Conservation (phyloP, 2,888 invertebrate species). For the Heliothis peltigera region DNA sequence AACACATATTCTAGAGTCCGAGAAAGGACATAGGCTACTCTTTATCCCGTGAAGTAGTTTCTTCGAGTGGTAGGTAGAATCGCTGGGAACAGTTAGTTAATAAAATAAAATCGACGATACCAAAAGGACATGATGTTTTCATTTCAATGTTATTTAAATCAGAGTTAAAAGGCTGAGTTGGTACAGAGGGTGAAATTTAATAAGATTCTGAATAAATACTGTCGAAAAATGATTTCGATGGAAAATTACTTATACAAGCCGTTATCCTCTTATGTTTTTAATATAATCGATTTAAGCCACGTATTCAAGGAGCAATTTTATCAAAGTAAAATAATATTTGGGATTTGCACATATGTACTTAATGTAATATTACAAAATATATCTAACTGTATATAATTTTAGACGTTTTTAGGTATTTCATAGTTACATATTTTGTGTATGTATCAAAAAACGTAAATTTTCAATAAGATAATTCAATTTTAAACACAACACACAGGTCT, state of each 20-base stretch:
- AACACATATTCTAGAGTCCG: no score
- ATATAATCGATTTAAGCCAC: conserved; percentile 16
- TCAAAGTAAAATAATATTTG: background rate
- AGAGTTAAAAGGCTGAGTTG: background rate
- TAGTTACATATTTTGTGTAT: no score
- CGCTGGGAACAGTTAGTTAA: no score
- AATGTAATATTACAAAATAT: background rate
- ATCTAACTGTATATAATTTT: no score
- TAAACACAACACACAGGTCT: no score
- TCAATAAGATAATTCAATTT: no score
- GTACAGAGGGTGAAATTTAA: background rate
- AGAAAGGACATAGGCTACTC: no score
- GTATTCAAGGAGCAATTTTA: background rate
- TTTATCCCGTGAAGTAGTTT: no score
- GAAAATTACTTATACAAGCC: conserved; percentile 1
- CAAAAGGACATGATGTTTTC: background rate
- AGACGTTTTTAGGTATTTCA: no score
- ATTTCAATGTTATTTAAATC: background rate
- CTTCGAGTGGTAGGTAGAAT: no score
- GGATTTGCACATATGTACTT: background rate
- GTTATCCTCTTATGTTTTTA: conserved; percentile 17
- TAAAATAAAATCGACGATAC: no score
- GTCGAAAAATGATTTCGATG: background rate
- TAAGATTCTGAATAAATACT: background rate
- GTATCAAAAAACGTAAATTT: no score